Base-by-base conservation (phyloP, 1,140 invertebrate species). In the Aphelenchoides fujianensis region DNA sequence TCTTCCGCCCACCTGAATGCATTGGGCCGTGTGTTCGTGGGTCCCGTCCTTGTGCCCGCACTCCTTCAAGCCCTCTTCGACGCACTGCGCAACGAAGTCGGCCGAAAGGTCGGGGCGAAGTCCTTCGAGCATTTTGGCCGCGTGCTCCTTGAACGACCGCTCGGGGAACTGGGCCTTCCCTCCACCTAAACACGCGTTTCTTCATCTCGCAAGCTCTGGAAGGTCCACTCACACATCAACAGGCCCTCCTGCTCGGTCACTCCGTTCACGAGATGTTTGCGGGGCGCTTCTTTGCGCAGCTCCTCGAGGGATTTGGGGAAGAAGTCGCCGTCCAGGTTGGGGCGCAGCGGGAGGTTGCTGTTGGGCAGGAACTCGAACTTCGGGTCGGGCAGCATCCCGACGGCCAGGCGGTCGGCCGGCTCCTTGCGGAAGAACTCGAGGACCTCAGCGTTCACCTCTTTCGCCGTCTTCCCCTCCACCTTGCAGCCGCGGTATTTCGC, bases 191-290 rank as follows among this genome's bases (percentile, higher is more conserved):
- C n/a, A 28, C 55, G 32, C 31, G 52, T 0, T n/a, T 28, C 2
- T 27, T 70, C 7, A 3, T 71, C 5, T 70, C 12, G 1, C 16
- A 2, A 9, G n/a, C 19, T 53, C 12, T n/a, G 19, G 30, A 54
- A 35, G 27, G n/a, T 12, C n/a, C 9, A 52, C 75, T 79, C 66
- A 76, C 75, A 35, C 55, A 81, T 80, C 16, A 82, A 54, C 7
- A 82, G 61, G 12, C 79, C 80, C 69, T 82, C 80, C 28, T 68
- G 73, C 53, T 80, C 32, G 55, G 23, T 55, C 12, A 76, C 48
- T 9, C 80, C 80, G 35, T 37, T 36, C 36, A 82, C 75, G n/a
- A 72, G 64, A 12, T 35, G 66, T 48, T 76, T 83, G 36, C 34
- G 52, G 5, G 75, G 75, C 5, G 73, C 66, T 64, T 83, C 76